Conservation (phyloP, 2,888 invertebrate genomes). For the Orgyia antiqua region DNA sequence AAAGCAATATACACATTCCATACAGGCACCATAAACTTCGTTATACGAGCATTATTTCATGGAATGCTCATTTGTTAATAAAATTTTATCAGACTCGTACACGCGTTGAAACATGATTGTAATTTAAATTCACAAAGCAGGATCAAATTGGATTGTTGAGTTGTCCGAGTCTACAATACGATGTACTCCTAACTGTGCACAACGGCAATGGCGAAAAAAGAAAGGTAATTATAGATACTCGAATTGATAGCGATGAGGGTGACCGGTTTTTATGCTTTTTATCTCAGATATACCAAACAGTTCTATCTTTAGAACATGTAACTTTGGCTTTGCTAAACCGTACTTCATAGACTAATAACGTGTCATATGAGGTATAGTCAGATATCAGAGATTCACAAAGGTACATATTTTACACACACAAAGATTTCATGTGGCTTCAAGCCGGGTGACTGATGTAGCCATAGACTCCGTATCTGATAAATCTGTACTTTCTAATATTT, state of each 20-base stretch:
- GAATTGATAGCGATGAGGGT: neutral
- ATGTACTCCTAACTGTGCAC: constrained; percentile 8
- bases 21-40: constrained; percentile 10
- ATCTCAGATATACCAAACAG: too few species aligned
- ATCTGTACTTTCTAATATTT: too few species aligned
- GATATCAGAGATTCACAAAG: too few species aligned
- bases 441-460: too few species aligned
- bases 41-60: constrained; percentile 14
- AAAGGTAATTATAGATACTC: too few species aligned
- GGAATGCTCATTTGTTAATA: constrained; percentile 25
- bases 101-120: constrained; percentile 32
- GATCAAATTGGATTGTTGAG: constrained; percentile 47
- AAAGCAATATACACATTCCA: constrained; percentile 1
- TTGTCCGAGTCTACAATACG: constrained; percentile 19
- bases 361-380: too few species aligned
- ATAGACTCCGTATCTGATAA: too few species aligned
- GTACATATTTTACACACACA: too few species aligned
- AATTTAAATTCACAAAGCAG: constrained; percentile 40
- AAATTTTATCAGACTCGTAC: constrained; percentile 26
- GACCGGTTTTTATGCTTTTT: neutral
- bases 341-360: too few species aligned
- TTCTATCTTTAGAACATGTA: too few species aligned
- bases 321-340: too few species aligned
- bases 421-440: too few species aligned
- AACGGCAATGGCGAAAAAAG: neutral